phyloP scores from a whole-genome alignment of 2,797 vertebrate genomes.

The Okamejei kenojei region DNA sequence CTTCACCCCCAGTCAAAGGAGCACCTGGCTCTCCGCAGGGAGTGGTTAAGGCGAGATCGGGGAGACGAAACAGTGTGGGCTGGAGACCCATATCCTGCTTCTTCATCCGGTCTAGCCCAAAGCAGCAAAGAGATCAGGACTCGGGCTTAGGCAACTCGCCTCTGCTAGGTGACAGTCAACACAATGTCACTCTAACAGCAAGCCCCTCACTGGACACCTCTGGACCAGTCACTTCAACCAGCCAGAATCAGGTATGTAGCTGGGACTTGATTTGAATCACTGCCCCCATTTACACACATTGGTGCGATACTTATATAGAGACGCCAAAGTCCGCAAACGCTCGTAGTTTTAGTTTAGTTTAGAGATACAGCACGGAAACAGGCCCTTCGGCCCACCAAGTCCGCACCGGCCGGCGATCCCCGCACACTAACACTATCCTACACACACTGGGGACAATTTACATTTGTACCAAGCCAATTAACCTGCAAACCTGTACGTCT shows the following conservation, averaged over 20 bases:
- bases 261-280: background rate
- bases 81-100: slow-evolving; percentile 77
- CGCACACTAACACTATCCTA: too few species aligned
- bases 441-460: too few species aligned
- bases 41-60: slow-evolving; percentile 60
- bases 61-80: slow-evolving; percentile 57
- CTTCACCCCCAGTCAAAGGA: slow-evolving; percentile 50
- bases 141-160: background rate
- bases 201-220: background rate
- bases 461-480: too few species aligned
- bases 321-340: background rate
- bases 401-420: too few species aligned
- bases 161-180: background rate
- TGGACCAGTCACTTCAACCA: background rate
- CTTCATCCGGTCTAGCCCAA: slow-evolving; percentile 57
- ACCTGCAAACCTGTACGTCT: too few species aligned
- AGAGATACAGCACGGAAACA: too few species aligned
- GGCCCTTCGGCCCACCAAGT: too few species aligned
- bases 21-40: slow-evolving; percentile 51
- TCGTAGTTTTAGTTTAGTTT: background rate
- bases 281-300: background rate
- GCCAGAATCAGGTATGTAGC: background rate
- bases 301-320: background rate
- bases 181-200: background rate
- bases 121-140: slow-evolving; percentile 49